Conservation (phyloP, 1,140 invertebrate genomes). For the Chrysopa pallens region DNA sequence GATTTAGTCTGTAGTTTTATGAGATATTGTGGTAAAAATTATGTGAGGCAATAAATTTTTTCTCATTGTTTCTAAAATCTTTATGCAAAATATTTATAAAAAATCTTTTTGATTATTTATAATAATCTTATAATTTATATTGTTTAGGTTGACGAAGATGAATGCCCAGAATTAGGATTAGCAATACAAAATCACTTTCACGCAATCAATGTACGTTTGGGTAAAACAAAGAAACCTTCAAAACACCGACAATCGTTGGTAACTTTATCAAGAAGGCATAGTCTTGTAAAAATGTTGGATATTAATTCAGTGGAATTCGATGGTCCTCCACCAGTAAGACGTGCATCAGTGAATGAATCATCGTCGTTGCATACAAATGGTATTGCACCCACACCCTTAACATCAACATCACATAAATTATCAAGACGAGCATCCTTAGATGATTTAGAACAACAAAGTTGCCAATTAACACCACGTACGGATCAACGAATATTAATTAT, state of each 20-base stretch:
- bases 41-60: conserved; percentile 1
- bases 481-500: conserved; percentile 60
- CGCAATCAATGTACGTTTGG: conserved; percentile 58
- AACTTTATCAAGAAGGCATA: conserved; percentile 55
- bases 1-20: neutral
- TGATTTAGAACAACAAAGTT: conserved; percentile 56
- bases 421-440: conserved; percentile 53
- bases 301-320: conserved; percentile 34
- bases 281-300: conserved; percentile 56
- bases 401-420: conserved; percentile 20
- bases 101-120: too few relatives aligned
- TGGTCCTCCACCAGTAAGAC: conserved; percentile 41
- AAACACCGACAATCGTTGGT: conserved; percentile 70
- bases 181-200: conserved; percentile 78
- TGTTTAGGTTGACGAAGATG: conserved; percentile 55
- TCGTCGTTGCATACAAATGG: conserved; percentile 14
- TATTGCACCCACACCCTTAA: conserved; percentile 1
- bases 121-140: neutral
- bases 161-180: conserved; percentile 62
- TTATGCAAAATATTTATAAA: too few relatives aligned
- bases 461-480: conserved; percentile 50
- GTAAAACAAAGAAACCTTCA: conserved; percentile 46
- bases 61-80: too few relatives aligned
- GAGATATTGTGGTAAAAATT: neutral
- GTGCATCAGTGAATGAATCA: conserved; percentile 17